Base-by-base conservation (phyloP, 2,888 invertebrate genomes). In the Dryadula phaetusa region DNA sequence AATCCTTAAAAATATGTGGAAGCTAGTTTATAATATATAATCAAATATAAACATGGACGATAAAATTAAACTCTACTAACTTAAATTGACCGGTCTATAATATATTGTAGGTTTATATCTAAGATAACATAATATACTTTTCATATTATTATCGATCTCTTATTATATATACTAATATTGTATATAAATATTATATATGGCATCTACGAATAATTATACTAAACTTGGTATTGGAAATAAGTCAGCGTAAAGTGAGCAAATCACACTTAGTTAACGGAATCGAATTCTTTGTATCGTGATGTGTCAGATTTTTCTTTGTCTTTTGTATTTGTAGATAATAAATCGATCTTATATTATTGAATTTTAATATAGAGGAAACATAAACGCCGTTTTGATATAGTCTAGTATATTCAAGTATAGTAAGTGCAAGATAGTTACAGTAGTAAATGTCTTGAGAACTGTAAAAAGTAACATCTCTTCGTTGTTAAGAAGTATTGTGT, bases 41-140 rank as follows among this genome's bases (percentile, higher is more conserved):
- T n/a, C n/a, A n/a, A n/a, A n/a, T n/a, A n/a, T n/a, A n/a, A n/a
- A n/a, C n/a, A n/a, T 20, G 18, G 10, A 46, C 10, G 1, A 46
- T 46, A 20, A 22, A 14, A 6, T 6, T 22, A 47, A 47, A 47
- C 20, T 46, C 20, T 3, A 12, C 1, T 49, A 25, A 25, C n/a
- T 25, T 25, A n/a, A 8, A 16, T 49, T 25, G 49, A 49, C 49
- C 49, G 49, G 49, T 49, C 25, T 49, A 25, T 49, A n/a, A 5
- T 49, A 25, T 25, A 25, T 14, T 49, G n/a, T 25, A n/a, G 14
- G 25, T 49, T 49, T 49, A 25, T n/a, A 25, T n/a, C 25, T 49
- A 49, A 49, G 16, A 5, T 16, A 16, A 34, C n/a, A 40, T n/a
- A n/a, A 16, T 16, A 37, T 37, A 12, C n/a, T n/a, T n/a, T 34